phyloP scores from a whole-genome alignment of 1,140 invertebrate species.

The Conus ventricosus region DNA sequence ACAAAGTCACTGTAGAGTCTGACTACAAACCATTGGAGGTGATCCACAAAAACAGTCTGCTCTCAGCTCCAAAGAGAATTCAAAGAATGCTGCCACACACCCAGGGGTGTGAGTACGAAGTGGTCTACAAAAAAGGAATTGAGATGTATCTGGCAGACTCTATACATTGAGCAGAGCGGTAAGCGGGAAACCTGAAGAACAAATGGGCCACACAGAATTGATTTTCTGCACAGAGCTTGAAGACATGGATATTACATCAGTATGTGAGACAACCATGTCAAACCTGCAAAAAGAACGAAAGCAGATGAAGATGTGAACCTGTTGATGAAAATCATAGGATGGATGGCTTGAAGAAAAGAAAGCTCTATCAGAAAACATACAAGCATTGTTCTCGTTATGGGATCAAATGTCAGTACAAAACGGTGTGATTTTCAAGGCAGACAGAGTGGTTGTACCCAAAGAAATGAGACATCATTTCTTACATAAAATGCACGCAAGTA shows the following conservation, averaged over 20 bases:
- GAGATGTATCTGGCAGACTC: constrained; percentile 74
- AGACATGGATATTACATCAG: neutral
- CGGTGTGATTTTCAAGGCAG: constrained; percentile 24
- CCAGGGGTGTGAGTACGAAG: constrained; percentile 71
- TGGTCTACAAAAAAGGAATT: constrained; percentile 68
- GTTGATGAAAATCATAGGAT: neutral
- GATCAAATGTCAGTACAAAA: constrained; percentile 22
- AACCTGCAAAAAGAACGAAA: neutral
- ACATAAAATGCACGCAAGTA: constrained; percentile 4
- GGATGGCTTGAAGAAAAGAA: constrained; percentile 24
- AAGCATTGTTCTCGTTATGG: neutral
- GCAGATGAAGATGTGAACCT: constrained; percentile 4
- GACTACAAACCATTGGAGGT: constrained; percentile 50
- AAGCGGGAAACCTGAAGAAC: neutral
- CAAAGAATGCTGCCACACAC: constrained; percentile 65
- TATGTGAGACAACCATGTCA: neutral
- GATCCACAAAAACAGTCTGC: constrained; percentile 51
- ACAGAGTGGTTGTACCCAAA: constrained; percentile 16
- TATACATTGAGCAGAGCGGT: constrained; percentile 51
- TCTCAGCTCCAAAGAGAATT: constrained; percentile 43
- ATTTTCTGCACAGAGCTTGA: constrained; percentile 4
- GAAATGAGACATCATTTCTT: neutral
- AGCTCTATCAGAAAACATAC: neutral
- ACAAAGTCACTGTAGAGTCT: constrained; percentile 40
- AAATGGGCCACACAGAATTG: neutral